Evolutionary conservation across 2,113 vertebrate species (phyloP), one percentile per base, ranked within the genome.

Genomic region (Andinoacara biseriatus): DNA sequence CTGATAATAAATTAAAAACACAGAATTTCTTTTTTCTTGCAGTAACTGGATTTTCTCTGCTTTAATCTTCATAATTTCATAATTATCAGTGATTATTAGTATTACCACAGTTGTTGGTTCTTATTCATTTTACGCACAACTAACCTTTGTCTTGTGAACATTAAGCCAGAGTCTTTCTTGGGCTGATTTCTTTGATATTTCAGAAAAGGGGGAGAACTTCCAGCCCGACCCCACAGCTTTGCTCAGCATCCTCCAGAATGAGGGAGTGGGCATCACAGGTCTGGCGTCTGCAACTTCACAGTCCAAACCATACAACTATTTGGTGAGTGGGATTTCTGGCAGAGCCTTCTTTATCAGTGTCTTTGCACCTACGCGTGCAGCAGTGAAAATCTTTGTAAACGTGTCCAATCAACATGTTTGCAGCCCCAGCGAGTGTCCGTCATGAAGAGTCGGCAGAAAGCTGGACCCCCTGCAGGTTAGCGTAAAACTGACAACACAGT

Each of bases 381-480:
- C 24, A 20, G 10, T 26, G 49, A 52, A 52, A 69, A 17, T 13
- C 54, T 54, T 67, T 24, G 9, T 57, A n/a, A 77, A 1, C 14
- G 9, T 75, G 26, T 72, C 18, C 26, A 52, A 35, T 40, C 2
- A 20, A 33, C n/a, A 26, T 77, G 54, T 90, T 80, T 90, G 75
- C 86, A 95, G 95, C 93, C 94, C 10, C 91, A 94, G 85, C 90
- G 93, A 86, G 93, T 95, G 67, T 93, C 95, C 7, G 20, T 95
- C 56, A 86, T 90, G 92, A 95, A 93, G 85, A 93, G 84, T 81
- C 89, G 9, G 33, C 69, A 85, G 57, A 92, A 92, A 80, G 31
- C 81, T 61, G 90, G 82, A 76, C 17, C 77, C 10, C 26, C 31
- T 20, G 31, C 90, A 88, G 95, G 95, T 95, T 22, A 80, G 85